Percentiles rank a stretch among this genome's conserved stretches.
Evolutionary conservation across 2,797 vertebrate species (phyloP).

Genomic region (Gobionotothen gibberifrons): DNA sequence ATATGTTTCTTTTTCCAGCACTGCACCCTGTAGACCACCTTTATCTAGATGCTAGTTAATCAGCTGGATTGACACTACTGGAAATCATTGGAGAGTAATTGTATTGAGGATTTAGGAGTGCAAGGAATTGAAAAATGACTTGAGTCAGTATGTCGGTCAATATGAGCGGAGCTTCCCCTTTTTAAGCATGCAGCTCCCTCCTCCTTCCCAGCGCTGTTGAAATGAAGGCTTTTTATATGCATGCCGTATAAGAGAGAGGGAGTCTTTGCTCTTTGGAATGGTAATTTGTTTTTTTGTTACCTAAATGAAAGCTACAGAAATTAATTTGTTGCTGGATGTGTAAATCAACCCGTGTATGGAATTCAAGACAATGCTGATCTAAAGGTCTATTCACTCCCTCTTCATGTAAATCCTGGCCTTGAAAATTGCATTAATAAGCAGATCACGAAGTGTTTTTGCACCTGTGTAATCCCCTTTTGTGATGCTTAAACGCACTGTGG

Average conservation of each 20-base stretch:
- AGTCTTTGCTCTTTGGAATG: slow-evolving; percentile 68
- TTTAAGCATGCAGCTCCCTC: slow-evolving; percentile 33
- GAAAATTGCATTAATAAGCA: slow-evolving; percentile 78
- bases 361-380: slow-evolving; percentile 73
- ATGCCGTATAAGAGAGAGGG: slow-evolving; percentile 41
- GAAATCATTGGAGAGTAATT: slow-evolving; percentile 82
- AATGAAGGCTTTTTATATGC: slow-evolving; percentile 69
- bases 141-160: slow-evolving; percentile 70
- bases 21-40: slow-evolving; percentile 44
- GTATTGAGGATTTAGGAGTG: slow-evolving; percentile 71
- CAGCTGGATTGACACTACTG: slow-evolving; percentile 69
- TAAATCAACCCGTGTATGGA: slow-evolving; percentile 72
- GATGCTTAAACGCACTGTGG: slow-evolving; percentile 66
- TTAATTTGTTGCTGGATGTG: slow-evolving; percentile 71
- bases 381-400: slow-evolving; percentile 65
- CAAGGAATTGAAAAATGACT: slow-evolving; percentile 73
- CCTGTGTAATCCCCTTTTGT: slow-evolving; percentile 82
- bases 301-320: slow-evolving; percentile 75
- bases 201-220: slow-evolving; percentile 43
- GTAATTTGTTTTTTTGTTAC: slow-evolving; percentile 71
- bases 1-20: slow-evolving; percentile 60
- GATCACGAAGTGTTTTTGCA: slow-evolving; percentile 74
- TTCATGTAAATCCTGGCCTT: slow-evolving; percentile 72
- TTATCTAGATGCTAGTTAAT: slow-evolving; percentile 72
- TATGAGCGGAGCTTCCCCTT: slow-evolving; percentile 56